Evolutionary conservation across 2,888 invertebrate species (phyloP).

Genomic region (Pristionchus entomophagus): DNA sequence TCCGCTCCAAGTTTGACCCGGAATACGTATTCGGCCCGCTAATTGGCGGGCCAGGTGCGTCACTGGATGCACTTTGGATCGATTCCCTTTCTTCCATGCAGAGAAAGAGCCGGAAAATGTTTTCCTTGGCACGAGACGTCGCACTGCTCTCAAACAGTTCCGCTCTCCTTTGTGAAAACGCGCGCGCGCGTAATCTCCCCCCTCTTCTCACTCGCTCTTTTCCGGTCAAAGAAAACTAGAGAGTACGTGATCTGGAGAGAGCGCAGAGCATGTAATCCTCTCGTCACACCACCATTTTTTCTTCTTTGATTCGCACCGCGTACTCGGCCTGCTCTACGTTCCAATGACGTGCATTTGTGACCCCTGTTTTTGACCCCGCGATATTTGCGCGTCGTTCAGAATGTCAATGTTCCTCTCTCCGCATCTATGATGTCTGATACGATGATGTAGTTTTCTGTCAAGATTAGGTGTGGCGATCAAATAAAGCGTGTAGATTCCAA

Average conservation of each 20-base stretch:
- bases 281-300: background rate
- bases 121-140: background rate
- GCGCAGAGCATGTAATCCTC: background rate
- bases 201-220: background rate
- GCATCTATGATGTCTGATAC: too few relatives aligned
- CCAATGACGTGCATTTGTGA: background rate
- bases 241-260: background rate
- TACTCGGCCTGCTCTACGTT: background rate
- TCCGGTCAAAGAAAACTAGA: background rate
- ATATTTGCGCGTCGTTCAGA: too few relatives aligned
- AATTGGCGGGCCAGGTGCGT: background rate
- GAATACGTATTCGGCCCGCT: background rate
- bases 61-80: slow-evolving; percentile 1
- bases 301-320: slow-evolving; percentile 21
- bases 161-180: background rate
- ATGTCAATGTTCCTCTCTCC: too few relatives aligned
- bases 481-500: too few relatives aligned
- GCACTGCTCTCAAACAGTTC: background rate
- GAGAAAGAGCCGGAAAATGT: background rate
- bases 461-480: too few relatives aligned
- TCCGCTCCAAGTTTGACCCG: background rate
- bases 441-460: too few relatives aligned
- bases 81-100: background rate
- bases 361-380: background rate
- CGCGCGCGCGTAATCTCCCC: background rate